A percentile compares a stretch with the other conserved stretches of the same genome.
These are phyloP conservation scores for Onychomys arenicola DNA, from an alignment of 2,797 vertebrate genomes.

Conservation along the genomic window DNA sequence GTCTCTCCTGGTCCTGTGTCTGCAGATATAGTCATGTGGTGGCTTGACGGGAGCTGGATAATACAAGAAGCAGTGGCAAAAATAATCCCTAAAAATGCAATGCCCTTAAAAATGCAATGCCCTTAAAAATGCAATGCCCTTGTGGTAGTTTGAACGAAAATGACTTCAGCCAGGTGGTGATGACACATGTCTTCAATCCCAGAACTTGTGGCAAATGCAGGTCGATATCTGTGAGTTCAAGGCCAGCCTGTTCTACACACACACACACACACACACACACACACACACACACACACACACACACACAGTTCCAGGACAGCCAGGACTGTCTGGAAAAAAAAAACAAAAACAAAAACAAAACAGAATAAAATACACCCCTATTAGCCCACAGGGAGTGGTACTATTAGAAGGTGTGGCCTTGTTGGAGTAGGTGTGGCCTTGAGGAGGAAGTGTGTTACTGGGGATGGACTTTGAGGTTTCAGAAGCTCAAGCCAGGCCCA, in stretches of 20 bases:
- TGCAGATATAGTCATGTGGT: not conserved
- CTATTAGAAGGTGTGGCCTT: not conserved
- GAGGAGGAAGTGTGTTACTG: not conserved
- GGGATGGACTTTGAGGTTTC: not conserved
- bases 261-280: too few relatives aligned
- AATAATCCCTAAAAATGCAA: not conserved
- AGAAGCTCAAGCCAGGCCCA: not conserved
- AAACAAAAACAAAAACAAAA: not conserved
- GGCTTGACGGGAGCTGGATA: not conserved
- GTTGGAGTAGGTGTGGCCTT: not conserved
- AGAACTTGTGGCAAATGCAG: not conserved
- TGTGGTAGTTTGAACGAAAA: not conserved
- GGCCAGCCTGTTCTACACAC: not conserved
- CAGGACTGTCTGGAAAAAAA: not conserved
- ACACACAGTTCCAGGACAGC: not conserved
- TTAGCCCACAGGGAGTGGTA: not conserved
- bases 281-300: too few relatives aligned
- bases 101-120: too few relatives aligned
- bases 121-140: not conserved
- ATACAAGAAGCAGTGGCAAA: not conserved
- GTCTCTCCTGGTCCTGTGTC: not conserved
- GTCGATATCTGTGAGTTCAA: not conserved
- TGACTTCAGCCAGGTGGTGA: not conserved
- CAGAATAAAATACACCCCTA: not conserved
- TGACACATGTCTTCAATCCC: not conserved